Base-by-base conservation (phyloP, 2,888 invertebrate species). In the Acanthosepion pharaonis region DNA sequence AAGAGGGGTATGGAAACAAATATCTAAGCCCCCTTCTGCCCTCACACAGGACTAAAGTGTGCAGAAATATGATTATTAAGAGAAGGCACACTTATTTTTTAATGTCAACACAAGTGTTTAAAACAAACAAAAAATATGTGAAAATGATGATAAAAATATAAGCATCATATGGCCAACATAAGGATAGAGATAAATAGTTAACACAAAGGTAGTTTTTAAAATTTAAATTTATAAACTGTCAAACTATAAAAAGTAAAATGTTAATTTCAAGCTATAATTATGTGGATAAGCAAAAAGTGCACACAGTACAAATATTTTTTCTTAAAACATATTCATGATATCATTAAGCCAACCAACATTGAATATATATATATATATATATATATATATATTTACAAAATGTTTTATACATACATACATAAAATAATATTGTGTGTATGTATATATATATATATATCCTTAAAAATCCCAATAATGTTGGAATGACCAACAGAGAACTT, bases 21-120 rank as follows among this genome's bases (percentile, higher is more conserved):
- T 59, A 59, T 59, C 59, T 59, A 59, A n/a, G 18, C 78, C 78
- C 42, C 78, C 78, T 78, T 78, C 15, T 78, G 78, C n/a, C n/a
- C 78, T 78, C 78, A 78, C 11, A 78, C 78, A n/a, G n/a, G 78
- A n/a, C n/a, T n/a, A 78, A 78, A n/a, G n/a, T n/a, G n/a, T n/a
- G n/a, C n/a, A 78, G 33, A 78, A 78, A 78, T n/a, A 78, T 78
- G 78, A 78, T 78, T 78, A 78, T 78, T 78, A 78, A 78, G 78
- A 78, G 78, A 78, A 78, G 78, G 78, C 78, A 78, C 78, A 78
- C 78, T 78, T 78, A 78, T 78, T 78, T 9, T 78, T 78, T n/a
- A 78, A 78, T 78, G 78, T n/a, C 78, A 78, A 33, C 4, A n/a
- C n/a, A 78, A n/a, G 15, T 15, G 78, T 78, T 78, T 78, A 78